Base-by-base conservation (phyloP, 2,888 invertebrate species). In the Hirtodrosophila histrioides region DNA sequence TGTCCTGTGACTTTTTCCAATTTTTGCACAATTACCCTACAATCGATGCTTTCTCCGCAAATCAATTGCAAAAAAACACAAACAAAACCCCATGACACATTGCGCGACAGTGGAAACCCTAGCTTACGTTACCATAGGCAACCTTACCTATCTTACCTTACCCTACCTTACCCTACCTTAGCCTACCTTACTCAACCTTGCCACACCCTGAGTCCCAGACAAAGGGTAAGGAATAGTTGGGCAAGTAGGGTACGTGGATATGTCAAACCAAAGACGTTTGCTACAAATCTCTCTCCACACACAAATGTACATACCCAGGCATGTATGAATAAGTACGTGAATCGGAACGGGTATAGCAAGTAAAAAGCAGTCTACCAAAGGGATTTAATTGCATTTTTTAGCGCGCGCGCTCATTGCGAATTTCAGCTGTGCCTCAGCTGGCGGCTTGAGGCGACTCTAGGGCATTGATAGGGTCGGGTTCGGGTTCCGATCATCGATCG, bases 1-100 rank as follows among this genome's bases (percentile, higher is more conserved):
- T 65, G 77, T 79, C 72, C 88, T 74, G 80, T 87, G 84, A 86
- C 85, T 87, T 88, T 85, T 83, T 65, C 78, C 75, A 89, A 88
- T 88, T 89, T 89, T 87, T 77, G 86, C 87, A 87, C 88, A 88
- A 88, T 88, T 88, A 86, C 77, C 86, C 71, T 72, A 89, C 88
- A 88, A 89, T 89, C 88, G 85, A 84, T 86, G 87, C 89, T 89
- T 89, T 89, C 81, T 89, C 89, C 89, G 89, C 89, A 89, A 89
- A 89, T 89, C 89, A 89, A 89, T 89, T 89, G 89, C 84, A 62
- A 87, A 88, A 88, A 89, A 89, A 89, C 89, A 88, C 88, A 89
- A 89, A 89, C 89, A 89, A 89, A 89, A 79, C 89, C 88, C 86
- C 88, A 78, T 79, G 89, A 78, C 86, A 84, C 78, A 70, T 69